Evolutionary conservation across 2,888 invertebrate species (phyloP), one percentile per base, ranked within the genome.

Genomic region (Mesorhabditis belari): DNA sequence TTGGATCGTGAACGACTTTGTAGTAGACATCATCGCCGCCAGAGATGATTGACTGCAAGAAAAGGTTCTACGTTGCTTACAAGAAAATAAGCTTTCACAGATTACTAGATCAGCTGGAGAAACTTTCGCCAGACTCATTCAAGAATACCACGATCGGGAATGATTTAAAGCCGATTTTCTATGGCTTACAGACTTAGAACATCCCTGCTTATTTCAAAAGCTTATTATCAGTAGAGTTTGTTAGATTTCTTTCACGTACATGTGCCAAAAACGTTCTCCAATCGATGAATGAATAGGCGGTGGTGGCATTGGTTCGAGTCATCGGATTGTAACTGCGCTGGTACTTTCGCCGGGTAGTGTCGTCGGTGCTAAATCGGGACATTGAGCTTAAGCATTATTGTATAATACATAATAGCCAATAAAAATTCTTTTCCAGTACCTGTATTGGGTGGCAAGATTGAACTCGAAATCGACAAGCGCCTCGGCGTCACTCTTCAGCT

Each of bases 381-480:
- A 44, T 44, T 44, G 35, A 29, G n/a, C 49, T n/a, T n/a, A 17
- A 17, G n/a, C 49, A 44, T 44, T 44, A 17, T 17, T 44, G 17
- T 44, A 44, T 17, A 17, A 17, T 44, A 17, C 49, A 44, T 44
- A 17, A 44, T 17, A 44, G 17, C n/a, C 17, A 17, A 44, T n/a
- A 44, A 17, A 17, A n/a, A n/a, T 44, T 44, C 49, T 17, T 44
- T 44, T 44, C 17, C 49, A n/a, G n/a, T n/a, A n/a, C n/a, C n/a
- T 35, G 65, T 73, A 69, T 2, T 58, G 57, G 0, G 59, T 71
- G 2, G 77, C 78, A 19, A 78, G 64, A 5, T 51, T 12, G 28
- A 66, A 70, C 56, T 78, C 78, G 25, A 78, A 58, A 17, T 76
- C 51, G 44, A 75, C 61, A 4, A 79, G 63, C 6, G 58, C 70